Evolutionary conservation across 2,113 vertebrate species (phyloP), one percentile per base, ranked within the genome.

Genomic region (Semnornis frantzii): DNA sequence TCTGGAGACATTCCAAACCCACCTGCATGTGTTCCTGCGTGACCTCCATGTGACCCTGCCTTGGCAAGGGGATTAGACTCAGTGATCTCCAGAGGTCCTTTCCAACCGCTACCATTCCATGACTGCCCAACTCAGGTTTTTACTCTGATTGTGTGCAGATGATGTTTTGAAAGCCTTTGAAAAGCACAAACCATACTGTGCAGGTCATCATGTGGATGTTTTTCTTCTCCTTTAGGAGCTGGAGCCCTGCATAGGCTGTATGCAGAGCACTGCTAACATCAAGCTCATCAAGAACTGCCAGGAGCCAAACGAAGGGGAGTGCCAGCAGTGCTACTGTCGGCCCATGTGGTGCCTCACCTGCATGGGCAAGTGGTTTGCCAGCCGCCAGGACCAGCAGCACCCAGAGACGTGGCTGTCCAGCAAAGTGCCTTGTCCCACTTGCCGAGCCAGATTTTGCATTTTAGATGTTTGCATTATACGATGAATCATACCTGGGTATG

Each of bases 341-440:
- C 99, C 99, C 76, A 99, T 99, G 99, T 99, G 99, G 99, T 99
- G 99, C 92, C 97, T 99, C 34, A 98, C 98, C 21, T 99, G 99
- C 92, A 97, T 99, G 98, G 99, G 99, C 50, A 99, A 98, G 62
- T 99, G 99, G 99, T 99, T 99, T 3, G 98, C 99, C 86, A 99
- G 99, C 94, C 98, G 98, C 8, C 99, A 99, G 94, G 99, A 99
- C 60, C 98, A 99, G 95, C 98, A 99, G 78, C 98, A 96, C 89
- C 99, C 99, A 0, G 99, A 99, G 95, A 99, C 98, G 24, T 99
- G 99, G 99, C 97, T 99, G 44, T 98, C 98, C 3, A 99, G 98
- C 97, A 97, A 97, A 23, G 99, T 98, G 86, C 99, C 99, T 88
- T 99, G 99, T 62, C 99, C 99, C 0, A 99, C 99, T 23, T 99